Evolutionary conservation across 2,797 vertebrate genomes (phyloP).

Genomic region (Trachurus trachurus): DNA sequence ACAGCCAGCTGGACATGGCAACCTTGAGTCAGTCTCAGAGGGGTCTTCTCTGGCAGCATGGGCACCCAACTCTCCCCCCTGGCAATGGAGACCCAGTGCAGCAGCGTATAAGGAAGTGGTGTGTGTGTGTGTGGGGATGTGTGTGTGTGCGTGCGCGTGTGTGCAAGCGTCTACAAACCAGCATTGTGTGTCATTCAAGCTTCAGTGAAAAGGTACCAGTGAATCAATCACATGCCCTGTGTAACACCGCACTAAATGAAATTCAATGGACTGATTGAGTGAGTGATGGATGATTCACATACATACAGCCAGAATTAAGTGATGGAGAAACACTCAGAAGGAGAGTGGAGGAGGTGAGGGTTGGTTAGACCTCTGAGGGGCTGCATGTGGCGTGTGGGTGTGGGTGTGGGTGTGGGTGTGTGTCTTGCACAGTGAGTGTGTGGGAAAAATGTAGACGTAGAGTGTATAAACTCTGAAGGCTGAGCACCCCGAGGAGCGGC

Average conservation of each 20-base stretch:
- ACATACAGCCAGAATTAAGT: constrained; percentile 82
- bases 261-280: constrained; percentile 87
- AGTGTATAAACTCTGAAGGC: constrained; percentile 63
- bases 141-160: constrained; percentile 26
- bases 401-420: constrained; percentile 6
- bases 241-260: constrained; percentile 86
- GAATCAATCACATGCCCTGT: constrained; percentile 87
- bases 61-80: constrained; percentile 75
- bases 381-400: constrained; percentile 30
- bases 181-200: constrained; percentile 86
- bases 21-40: constrained; percentile 82
- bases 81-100: constrained; percentile 75
- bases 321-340: constrained; percentile 81
- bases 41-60: constrained; percentile 80
- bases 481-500: constrained; percentile 70
- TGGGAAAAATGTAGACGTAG: constrained; percentile 47
- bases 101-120: constrained; percentile 57
- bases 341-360: constrained; percentile 79
- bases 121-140: constrained; percentile 24
- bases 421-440: constrained; percentile 19
- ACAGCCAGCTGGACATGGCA: constrained; percentile 82
- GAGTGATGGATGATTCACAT: constrained; percentile 85
- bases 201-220: constrained; percentile 84
- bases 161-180: constrained; percentile 59
- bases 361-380: constrained; percentile 78